A percentile compares a stretch with the other conserved stretches of the same genome.
phyloP scores from a whole-genome alignment of 1,140 invertebrate genomes.

The Drosophila insularis region DNA sequence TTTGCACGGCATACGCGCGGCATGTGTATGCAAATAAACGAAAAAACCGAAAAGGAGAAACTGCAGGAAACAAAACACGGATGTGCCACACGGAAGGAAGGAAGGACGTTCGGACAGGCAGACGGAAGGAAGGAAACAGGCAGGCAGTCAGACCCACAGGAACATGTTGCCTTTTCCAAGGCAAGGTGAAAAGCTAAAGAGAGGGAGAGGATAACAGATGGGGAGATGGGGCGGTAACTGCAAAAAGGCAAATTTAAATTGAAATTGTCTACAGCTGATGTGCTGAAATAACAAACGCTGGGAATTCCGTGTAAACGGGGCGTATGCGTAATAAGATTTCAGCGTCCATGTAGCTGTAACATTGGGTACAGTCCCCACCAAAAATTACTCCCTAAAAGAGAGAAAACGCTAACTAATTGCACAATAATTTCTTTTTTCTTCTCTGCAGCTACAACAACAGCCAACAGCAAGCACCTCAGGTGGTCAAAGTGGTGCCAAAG shows the following conservation, averaged over 20 bases:
- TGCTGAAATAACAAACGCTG: constrained; percentile 70
- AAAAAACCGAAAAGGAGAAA: constrained; percentile 69
- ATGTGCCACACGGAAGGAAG: constrained; percentile 70
- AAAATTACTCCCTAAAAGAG: too few species aligned
- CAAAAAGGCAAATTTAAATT: constrained; percentile 78
- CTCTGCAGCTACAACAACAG: constrained; percentile 52
- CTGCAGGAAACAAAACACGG: constrained; percentile 79
- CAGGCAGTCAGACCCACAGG: constrained; percentile 66
- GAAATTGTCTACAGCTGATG: constrained; percentile 76
- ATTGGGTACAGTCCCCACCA: neutral
- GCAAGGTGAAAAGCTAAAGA: constrained; percentile 1
- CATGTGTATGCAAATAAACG: constrained; percentile 80
- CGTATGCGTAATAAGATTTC: constrained; percentile 61
- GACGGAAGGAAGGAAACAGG: constrained; percentile 61
- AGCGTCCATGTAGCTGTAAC: neutral
- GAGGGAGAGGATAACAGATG: constrained; percentile 7
- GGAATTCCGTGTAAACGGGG: constrained; percentile 45
- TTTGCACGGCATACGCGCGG: constrained; percentile 59
- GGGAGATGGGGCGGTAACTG: constrained; percentile 34
- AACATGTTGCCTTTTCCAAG: constrained; percentile 51
- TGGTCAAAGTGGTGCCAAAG: constrained; percentile 84
- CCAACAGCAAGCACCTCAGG: constrained; percentile 36
- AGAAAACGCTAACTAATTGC: neutral
- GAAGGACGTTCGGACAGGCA: constrained; percentile 37
- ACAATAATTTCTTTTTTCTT: neutral